Evolutionary conservation across 2,888 invertebrate species (phyloP), one percentile per base, ranked within the genome.

Genomic region (Campopleginae sp.): DNA sequence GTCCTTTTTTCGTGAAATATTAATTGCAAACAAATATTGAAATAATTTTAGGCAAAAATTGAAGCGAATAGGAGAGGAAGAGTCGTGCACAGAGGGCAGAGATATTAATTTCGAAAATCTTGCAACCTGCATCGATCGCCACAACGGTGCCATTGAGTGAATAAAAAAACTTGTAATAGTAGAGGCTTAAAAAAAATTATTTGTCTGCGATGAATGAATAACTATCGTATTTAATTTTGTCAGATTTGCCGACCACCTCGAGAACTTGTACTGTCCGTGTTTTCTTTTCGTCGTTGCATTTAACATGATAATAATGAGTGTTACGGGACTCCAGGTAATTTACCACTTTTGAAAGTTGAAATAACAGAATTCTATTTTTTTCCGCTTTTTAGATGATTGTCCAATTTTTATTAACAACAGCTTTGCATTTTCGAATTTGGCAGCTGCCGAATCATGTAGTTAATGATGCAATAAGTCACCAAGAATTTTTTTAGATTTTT

Each of bases 131-230:
- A 78, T 82, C 42, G 72, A 82, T 14, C 71, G 82, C 4, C 82
- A 82, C 65, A 78, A 82, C 61, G 78, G 74, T 27, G 82, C 78
- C 5, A 78, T 82, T 7, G 72, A 74, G 82, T 82, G 38, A 82
- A 54, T 33, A 78, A 68, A 14, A 68, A 80, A 8, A 76, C 61
- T 48, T 51, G 33, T 12, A 33, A 51, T 17, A 33, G 42, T 61
- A 51, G 6, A 8, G 19, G 14, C 12, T 33, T 23, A 4, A 5
- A n/a, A 12, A 58, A 44, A 27, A 14, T 23, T 27, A 7, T 31
- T 3, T 2, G 14, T 5, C 0, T 8, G 2, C 31, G n/a, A 14
- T 27, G 8, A 58, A 58, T 58, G 14, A 58, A 58, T 58, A 5
- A 58, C 1, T 5, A 27, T 4, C 6, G 14, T 27, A 23, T 61